Evolutionary conservation across 1,140 invertebrate species (phyloP).

Genomic region (Cherax destructor): DNA sequence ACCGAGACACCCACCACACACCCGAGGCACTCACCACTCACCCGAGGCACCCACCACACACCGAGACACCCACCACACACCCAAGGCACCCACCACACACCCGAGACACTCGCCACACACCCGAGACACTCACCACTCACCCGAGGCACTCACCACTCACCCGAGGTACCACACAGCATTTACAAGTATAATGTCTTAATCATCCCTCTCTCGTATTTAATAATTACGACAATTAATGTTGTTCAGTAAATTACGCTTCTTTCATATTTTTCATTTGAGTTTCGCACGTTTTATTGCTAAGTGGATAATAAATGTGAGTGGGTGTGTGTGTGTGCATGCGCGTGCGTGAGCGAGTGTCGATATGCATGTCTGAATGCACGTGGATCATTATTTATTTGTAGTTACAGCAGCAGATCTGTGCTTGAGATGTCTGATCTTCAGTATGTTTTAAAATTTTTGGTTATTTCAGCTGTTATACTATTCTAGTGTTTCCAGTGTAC

Average conservation of each 20-base stretch:
- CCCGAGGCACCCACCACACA: neutral
- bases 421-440: too few species aligned
- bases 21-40: neutral
- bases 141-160: too few species aligned
- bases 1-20: too few species aligned
- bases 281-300: neutral
- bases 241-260: neutral
- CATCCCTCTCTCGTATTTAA: neutral
- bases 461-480: too few species aligned
- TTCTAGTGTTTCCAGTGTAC: too few species aligned
- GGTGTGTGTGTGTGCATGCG: too few species aligned
- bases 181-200: neutral
- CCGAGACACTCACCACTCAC: too few species aligned
- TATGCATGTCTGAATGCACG: too few species aligned
- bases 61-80: neutral
- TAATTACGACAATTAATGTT: neutral
- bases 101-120: neutral
- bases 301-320: neutral
- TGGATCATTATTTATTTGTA: too few species aligned
- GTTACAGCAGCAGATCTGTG: too few species aligned
- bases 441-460: too few species aligned
- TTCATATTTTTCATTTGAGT: neutral
- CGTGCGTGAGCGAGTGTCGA: too few species aligned
- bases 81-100: neutral
- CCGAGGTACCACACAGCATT: neutral